Evolutionary conservation across 2,113 vertebrate species (phyloP).

Genomic region (Solea senegalensis): DNA sequence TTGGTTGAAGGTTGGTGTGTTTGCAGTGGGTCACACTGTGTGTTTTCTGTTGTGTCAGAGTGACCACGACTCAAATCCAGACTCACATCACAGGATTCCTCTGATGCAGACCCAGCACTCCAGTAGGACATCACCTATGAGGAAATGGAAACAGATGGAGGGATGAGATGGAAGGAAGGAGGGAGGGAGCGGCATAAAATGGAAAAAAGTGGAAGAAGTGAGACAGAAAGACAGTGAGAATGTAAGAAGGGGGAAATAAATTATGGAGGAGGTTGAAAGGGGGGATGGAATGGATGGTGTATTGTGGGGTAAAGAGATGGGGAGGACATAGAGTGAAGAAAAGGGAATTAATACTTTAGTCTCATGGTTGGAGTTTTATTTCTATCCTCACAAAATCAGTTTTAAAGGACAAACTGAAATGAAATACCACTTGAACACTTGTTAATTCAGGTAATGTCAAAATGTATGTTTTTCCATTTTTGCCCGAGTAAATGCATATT

Average conservation of each 20-base stretch:
- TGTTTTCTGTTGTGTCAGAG: conserved; percentile 28
- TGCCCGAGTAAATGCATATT: conserved; percentile 46
- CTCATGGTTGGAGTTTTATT: conserved; percentile 27
- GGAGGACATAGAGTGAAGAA: conserved; percentile 7
- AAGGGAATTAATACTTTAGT: conserved; percentile 25
- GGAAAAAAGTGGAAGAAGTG: conserved; percentile 25
- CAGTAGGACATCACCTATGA: conserved; percentile 52
- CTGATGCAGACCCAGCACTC: conserved; percentile 41
- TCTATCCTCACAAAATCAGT: conserved; percentile 31
- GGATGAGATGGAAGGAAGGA: conserved; percentile 10
- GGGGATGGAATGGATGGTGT: neutral
- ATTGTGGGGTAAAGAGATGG: neutral
- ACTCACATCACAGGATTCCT: conserved; percentile 58
- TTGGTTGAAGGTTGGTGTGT: conserved; percentile 7
- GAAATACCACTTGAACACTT: conserved; percentile 53
- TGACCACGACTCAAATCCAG: conserved; percentile 41
- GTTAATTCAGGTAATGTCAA: conserved; percentile 38
- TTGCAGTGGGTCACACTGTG: conserved; percentile 28
- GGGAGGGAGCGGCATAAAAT: neutral
- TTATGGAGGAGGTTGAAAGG: neutral
- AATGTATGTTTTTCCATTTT: conserved; percentile 46
- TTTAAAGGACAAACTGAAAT: conserved; percentile 47
- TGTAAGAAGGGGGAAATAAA: conserved; percentile 1
- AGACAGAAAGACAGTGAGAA: conserved; percentile 1
- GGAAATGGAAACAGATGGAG: conserved; percentile 51